phyloP scores from a whole-genome alignment of 2,888 invertebrate genomes.

The Meghimatium bilineatum region DNA sequence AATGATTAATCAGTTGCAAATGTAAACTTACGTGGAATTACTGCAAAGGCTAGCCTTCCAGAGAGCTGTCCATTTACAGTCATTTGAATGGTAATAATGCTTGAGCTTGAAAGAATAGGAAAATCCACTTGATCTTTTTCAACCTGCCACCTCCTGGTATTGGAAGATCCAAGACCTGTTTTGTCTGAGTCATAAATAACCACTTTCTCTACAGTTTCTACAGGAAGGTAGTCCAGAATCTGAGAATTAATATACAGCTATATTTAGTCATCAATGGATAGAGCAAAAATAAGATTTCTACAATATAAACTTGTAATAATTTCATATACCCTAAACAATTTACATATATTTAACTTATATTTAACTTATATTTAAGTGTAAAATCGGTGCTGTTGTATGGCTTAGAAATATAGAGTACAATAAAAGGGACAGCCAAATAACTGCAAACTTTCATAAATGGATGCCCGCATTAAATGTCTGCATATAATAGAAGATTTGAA shows the following conservation, averaged over 20 bases:
- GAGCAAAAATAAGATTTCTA: too few relatives aligned
- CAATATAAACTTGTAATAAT: too few relatives aligned
- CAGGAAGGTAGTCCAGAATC: constrained; percentile 75
- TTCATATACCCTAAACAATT: too few relatives aligned
- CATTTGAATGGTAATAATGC: constrained; percentile 71
- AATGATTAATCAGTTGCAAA: not conserved
- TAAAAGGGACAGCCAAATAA: too few relatives aligned
- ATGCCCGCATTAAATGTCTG: too few relatives aligned
- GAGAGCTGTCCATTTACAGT: constrained; percentile 70
- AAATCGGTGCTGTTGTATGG: too few relatives aligned
- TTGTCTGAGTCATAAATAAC: constrained; percentile 64
- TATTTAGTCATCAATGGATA: not conserved
- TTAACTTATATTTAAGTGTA: too few relatives aligned
- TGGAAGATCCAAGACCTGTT: constrained; percentile 29
- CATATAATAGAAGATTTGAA: too few relatives aligned
- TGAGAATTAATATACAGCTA: constrained; percentile 53
- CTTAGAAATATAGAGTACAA: too few relatives aligned
- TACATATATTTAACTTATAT: too few relatives aligned
- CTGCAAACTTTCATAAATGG: too few relatives aligned
- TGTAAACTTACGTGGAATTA: constrained; percentile 67
- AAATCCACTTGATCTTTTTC: constrained; percentile 90
- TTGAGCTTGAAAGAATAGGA: constrained; percentile 87
- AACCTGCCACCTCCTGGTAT: constrained; percentile 61
- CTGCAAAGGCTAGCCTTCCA: constrained; percentile 72
- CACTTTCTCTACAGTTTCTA: constrained; percentile 69